Evolutionary conservation across 2,797 vertebrate species (phyloP), one percentile per base, ranked within the genome.

Genomic region (Pipistrellus kuhlii): DNA sequence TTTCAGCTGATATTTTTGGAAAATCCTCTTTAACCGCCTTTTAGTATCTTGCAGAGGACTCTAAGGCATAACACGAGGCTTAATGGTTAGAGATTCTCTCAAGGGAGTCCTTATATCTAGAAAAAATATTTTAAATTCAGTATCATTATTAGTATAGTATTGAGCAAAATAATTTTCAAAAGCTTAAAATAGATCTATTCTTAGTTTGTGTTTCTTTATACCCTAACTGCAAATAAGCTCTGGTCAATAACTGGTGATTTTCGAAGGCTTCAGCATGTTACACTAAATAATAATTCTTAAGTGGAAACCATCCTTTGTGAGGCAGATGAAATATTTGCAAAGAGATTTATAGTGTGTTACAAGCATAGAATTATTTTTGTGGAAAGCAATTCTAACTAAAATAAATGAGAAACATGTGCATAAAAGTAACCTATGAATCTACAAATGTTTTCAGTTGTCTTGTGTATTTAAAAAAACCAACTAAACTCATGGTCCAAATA

Each of bases 401-500:
- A 96, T 76, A 88, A 88, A 72, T 69, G 82, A 85, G 48, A 85
- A 88, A 57, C 53, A 66, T 32, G 17, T 88, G 32, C 30, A 78
- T 23, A 9, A 73, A 82, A 91, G 38, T 51, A 93, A 46, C 8
- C 62, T 78, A 81, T 6, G 17, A 18, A 11, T 84, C 30, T 94
- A 62, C 59, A 95, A 71, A 57, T 57, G 41, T 87, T 85, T 78
- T 73, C 68, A 32, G 25, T 35, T 48, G 11, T 41, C 66, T 38
- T 75, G 17, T 15, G 27, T 62, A 75, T 68, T 89, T 77, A 55
- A 81, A 88, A 85, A 84, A 73, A 72, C 2, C 46, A 72, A 85
- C 76, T 86, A 55, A 92, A 51, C 82, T 73, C 27, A 17, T 18
- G 38, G 14, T 78, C 10, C 76, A 80, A 62, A 82, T 46, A 82